These are phyloP conservation scores for Premnoplex brunnescens DNA, from an alignment of 2,797 vertebrate genomes.

Conservation along the genomic window DNA sequence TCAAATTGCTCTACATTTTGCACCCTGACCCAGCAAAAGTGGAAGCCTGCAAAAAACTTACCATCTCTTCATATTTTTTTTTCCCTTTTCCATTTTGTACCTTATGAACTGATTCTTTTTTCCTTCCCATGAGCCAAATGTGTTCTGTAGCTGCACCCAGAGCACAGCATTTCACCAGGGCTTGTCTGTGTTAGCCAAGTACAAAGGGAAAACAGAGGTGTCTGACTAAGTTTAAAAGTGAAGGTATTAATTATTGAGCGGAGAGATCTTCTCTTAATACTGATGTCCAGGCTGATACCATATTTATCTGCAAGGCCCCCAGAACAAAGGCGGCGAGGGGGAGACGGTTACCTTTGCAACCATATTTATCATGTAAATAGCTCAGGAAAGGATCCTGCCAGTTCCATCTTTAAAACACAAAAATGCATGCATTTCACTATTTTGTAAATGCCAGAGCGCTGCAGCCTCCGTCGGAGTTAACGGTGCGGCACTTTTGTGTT, in stretches of 20 bases:
- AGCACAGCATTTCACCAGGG: background rate
- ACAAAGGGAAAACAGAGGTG: background rate
- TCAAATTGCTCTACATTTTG: constrained; percentile 63
- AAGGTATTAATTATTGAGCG: constrained; percentile 57
- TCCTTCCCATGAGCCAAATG: background rate
- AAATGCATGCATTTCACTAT: constrained; percentile 86
- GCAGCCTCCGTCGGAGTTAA: constrained; percentile 96
- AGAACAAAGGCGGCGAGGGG: constrained; percentile 69
- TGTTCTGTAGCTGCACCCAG: background rate
- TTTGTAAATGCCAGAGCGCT: constrained; percentile 95
- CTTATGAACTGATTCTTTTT: background rate
- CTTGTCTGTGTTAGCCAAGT: background rate
- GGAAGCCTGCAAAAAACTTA: constrained; percentile 6
- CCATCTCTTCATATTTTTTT: background rate
- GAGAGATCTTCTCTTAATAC: constrained; percentile 36
- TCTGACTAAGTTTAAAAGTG: constrained; percentile 38
- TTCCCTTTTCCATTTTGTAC: background rate
- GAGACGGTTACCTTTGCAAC: constrained; percentile 59
- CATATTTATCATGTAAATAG: constrained; percentile 77
- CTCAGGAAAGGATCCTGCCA: constrained; percentile 76
- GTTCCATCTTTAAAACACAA: constrained; percentile 78
- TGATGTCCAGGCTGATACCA: constrained; percentile 51
- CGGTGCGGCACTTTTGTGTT: constrained; percentile 99
- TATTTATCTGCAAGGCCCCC: constrained; percentile 71
- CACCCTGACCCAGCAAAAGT: constrained; percentile 24